Evolutionary conservation across 2,797 vertebrate species (phyloP).

Genomic region (Sebastes ruberrimus): DNA sequence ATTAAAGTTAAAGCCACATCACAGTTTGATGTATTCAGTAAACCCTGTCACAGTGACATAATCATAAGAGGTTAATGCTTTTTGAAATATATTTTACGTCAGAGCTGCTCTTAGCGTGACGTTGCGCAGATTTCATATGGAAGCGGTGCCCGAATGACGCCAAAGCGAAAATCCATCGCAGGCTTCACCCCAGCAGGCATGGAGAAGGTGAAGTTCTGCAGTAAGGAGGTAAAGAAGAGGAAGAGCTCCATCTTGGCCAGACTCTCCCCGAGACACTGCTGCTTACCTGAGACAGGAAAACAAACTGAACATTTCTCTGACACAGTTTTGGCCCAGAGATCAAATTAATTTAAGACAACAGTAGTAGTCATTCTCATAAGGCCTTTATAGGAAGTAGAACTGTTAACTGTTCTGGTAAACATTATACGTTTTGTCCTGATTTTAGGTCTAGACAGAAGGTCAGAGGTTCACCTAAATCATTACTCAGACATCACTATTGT

Average conservation of each 20-base stretch:
- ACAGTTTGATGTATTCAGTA: neutral
- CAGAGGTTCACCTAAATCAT: too few species aligned
- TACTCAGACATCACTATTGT: neutral
- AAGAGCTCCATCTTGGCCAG: slow-evolving; percentile 81
- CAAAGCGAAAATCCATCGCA: slow-evolving; percentile 53
- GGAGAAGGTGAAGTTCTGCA: slow-evolving; percentile 85
- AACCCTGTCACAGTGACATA: neutral
- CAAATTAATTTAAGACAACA: neutral
- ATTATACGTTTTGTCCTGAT: neutral
- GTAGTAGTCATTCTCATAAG: neutral
- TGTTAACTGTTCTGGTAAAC: neutral
- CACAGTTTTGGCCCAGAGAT: neutral
- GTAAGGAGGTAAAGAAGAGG: slow-evolving; percentile 71
- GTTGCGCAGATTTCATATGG: slow-evolving; percentile 68
- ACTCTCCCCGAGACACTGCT: slow-evolving; percentile 78
- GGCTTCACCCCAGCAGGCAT: slow-evolving; percentile 46
- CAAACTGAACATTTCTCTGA: neutral
- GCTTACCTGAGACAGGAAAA: slow-evolving; percentile 74
- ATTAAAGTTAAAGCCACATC: neutral
- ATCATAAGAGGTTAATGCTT: neutral
- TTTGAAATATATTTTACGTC: neutral
- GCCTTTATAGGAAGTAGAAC: neutral
- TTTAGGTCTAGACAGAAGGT: too few species aligned
- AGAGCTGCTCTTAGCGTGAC: slow-evolving; percentile 29
- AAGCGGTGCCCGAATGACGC: slow-evolving; percentile 73